Evolutionary conservation across 2,888 invertebrate genomes (phyloP), one percentile per base, ranked within the genome.

Genomic region (Drosophila recens): DNA sequence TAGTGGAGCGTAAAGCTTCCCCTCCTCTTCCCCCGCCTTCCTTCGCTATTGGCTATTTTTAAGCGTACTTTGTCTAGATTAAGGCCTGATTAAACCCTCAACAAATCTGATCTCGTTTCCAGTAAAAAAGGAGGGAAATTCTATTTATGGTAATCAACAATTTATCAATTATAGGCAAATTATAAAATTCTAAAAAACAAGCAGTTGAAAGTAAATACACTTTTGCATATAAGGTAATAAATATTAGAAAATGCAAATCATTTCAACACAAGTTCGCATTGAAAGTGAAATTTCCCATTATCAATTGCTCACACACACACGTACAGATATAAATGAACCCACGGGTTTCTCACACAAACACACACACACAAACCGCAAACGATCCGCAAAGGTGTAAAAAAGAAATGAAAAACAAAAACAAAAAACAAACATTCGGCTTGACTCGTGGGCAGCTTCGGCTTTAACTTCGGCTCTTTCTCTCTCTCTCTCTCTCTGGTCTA

Each of bases 1-100:
- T 67, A 89, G 30, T 80, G 72, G 49, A 88, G 87, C 86, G 83
- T 80, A 43, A 58, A 82, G 74, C 67, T 72, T 33, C 17, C 43
- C 40, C n/a, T 2, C 15, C 10, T 23, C 6, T 17, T 8, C 4
- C 1, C 13, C 8, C 10, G 0, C 1, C 45, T 1, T 13, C 23
- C 0, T 10, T 13, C 15, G n/a, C 23, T 23, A 23, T n/a, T 34
- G 49, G 11, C 56, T 66, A 75, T 70, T 70, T 75, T 58, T 63
- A 58, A 42, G 46, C 40, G 49, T n/a, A 33, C 49, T 49, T 49
- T 59, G 59, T 27, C 43, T 52, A 38, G 52, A 59, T 59, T 52
- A 58, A 42, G 42, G 30, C 46, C 17, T 48, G 15, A 36, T 17
- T 38, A 38, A 45, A 40, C 10, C 9, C 53, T 30, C 38, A 46